Evolutionary conservation across 2,888 invertebrate species (phyloP), one percentile per base, ranked within the genome.

Genomic region (Electrophaes corylata): DNA sequence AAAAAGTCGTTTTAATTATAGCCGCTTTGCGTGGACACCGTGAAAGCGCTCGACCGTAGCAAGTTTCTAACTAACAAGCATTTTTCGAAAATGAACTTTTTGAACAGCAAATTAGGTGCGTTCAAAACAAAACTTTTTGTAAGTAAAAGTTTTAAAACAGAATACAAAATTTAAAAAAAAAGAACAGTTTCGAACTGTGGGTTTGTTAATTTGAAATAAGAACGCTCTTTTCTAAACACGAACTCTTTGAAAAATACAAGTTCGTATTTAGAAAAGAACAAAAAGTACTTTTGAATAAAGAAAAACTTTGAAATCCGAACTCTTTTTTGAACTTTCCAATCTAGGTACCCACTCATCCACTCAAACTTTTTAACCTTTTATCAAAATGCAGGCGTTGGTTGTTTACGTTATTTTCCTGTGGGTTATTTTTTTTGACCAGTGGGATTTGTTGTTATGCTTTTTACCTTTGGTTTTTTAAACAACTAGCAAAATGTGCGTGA

Each of bases 1-100:
- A 72, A 45, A 79, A 79, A 71, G 71, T 70, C 65, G 70, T 73
- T 81, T 82, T 86, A 85, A 87, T 87, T 85, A 85, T 79, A 72
- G 65, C 60, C 62, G 61, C 71, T 65, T 78, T 81, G 78, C 74
- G 70, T 62, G 64, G 66, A 37, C 18, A 31, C 12, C 8, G 12
- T 12, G 12, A 12, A 48, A 49, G 40, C 46, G 41, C 48, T 52
- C 55, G 12, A 52, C 55, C 54, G 63, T 58, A 49, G 67, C 71
- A 72, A 70, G 56, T 64, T 57, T 48, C 37, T 18, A 26, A 29
- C 2, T n/a, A 35, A 12, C 16, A 40, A 40, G 46, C 46, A 33
- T 33, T 33, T 46, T 46, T 33, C 19, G 10, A 35, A 46, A 46
- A 20, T 35, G 18, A 10, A 46, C 20, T 35, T 12, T 62, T 57